Evolutionary conservation across 2,888 invertebrate species (phyloP).

Genomic region (Ennomos quercinarius): DNA sequence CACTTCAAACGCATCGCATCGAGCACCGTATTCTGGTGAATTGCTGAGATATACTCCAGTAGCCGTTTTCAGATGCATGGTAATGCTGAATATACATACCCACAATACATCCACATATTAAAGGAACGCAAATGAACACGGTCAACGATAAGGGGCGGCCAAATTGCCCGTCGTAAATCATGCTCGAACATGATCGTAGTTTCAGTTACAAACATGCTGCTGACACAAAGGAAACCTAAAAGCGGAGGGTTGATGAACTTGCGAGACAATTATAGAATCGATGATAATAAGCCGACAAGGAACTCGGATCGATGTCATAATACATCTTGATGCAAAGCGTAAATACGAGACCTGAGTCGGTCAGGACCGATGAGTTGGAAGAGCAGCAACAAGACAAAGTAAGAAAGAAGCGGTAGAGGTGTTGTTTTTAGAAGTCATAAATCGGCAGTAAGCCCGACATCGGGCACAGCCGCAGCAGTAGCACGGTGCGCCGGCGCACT

Average conservation of each 20-base stretch:
- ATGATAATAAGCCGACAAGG: slow-evolving; percentile 23
- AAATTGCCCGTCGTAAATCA: slow-evolving; percentile 60
- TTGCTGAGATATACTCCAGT: slow-evolving; percentile 48
- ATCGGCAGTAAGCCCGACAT: slow-evolving; percentile 55
- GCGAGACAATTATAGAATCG: slow-evolving; percentile 35
- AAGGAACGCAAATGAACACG: slow-evolving; percentile 59
- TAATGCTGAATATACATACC: slow-evolving; percentile 35
- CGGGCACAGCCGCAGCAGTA: too few species aligned
- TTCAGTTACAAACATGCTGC: slow-evolving; percentile 46
- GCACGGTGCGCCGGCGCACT: slow-evolving; percentile 39
- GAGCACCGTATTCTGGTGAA: slow-evolving; percentile 41
- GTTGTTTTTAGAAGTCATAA: slow-evolving; percentile 61
- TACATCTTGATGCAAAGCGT: slow-evolving; percentile 17
- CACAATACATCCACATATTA: slow-evolving; percentile 40
- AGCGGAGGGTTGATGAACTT: slow-evolving; percentile 50
- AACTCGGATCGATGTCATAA: slow-evolving; percentile 24
- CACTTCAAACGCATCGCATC: slow-evolving; percentile 57
- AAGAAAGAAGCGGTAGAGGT: slow-evolving; percentile 45
- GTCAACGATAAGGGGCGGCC: slow-evolving; percentile 59
- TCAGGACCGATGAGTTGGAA: slow-evolving; percentile 27
- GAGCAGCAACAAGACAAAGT: slow-evolving; percentile 38
- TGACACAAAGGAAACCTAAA: slow-evolving; percentile 47
- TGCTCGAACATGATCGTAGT: slow-evolving; percentile 51
- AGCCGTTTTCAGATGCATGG: slow-evolving; percentile 39
- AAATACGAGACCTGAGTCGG: slow-evolving; percentile 6